These are phyloP conservation scores for Drosophila sulfurigaster DNA, from an alignment of 1,140 invertebrate genomes.

Conservation along the genomic window DNA sequence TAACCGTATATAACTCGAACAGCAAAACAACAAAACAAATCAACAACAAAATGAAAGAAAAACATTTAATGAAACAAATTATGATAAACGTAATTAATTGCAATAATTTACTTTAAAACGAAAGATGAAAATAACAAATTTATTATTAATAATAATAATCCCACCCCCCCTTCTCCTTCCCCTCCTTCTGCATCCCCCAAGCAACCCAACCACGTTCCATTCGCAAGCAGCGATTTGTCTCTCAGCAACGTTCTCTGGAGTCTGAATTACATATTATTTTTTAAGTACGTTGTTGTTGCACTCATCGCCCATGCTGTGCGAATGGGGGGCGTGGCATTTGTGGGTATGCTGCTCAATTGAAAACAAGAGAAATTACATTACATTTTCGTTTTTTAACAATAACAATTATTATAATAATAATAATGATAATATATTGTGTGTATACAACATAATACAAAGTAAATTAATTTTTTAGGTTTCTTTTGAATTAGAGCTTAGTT, in stretches of 20 bases:
- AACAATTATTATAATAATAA: too few species aligned
- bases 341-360: neutral
- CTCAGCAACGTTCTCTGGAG: slow-evolving; percentile 73
- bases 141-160: slow-evolving; percentile 25
- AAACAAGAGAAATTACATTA: slow-evolving; percentile 15
- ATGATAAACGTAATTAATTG: slow-evolving; percentile 52
- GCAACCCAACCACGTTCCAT: neutral
- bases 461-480: slow-evolving; percentile 30
- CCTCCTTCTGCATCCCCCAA: neutral
- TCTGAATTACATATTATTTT: slow-evolving; percentile 84
- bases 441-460: slow-evolving; percentile 2
- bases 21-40: slow-evolving; percentile 18
- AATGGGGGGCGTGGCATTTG: slow-evolving; percentile 22
- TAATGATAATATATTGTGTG: neutral
- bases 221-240: neutral
- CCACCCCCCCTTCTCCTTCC: neutral
- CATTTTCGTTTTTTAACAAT: slow-evolving; percentile 14
- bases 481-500: slow-evolving; percentile 43
- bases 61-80: slow-evolving; percentile 33
- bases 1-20: slow-evolving; percentile 33
- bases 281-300: slow-evolving; percentile 72
- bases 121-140: slow-evolving; percentile 13
- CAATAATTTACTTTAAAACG: slow-evolving; percentile 46
- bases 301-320: neutral
- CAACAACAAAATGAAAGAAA: neutral